Evolutionary conservation across 2,113 vertebrate genomes (phyloP).

Genomic region (Dissostichus mawsoni): DNA sequence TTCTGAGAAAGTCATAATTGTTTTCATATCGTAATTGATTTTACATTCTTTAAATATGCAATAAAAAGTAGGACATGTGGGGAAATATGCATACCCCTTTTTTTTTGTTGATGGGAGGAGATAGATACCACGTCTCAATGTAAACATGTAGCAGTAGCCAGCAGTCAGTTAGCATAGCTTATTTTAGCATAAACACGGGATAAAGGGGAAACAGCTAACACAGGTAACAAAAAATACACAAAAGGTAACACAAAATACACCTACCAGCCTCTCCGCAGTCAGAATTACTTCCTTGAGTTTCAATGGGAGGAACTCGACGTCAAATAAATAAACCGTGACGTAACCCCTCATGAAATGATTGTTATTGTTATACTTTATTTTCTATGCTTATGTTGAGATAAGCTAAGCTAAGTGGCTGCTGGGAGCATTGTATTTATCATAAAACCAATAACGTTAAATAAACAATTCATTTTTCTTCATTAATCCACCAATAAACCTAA

Average conservation of each 20-base stretch:
- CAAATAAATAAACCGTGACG: too few species aligned
- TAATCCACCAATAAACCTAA: too few species aligned
- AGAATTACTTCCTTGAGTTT: too few species aligned
- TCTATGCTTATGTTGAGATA: background rate
- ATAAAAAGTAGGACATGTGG: background rate
- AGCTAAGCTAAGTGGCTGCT: background rate
- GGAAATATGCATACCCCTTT: background rate
- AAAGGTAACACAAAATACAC: too few species aligned
- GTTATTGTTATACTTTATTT: too few species aligned
- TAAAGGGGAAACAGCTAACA: too few species aligned
- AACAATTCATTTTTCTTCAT: background rate
- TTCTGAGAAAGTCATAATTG: background rate
- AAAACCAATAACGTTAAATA: background rate
- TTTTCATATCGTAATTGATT: background rate
- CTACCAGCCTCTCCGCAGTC: too few species aligned
- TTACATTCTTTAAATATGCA: too few species aligned
- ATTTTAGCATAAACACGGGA: background rate
- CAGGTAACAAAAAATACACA: too few species aligned
- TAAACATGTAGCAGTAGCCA: background rate
- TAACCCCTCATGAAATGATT: too few species aligned
- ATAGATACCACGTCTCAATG: background rate
- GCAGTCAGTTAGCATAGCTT: background rate
- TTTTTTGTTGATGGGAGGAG: background rate
- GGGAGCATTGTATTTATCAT: background rate
- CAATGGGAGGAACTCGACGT: too few species aligned